Conservation (phyloP, 2,797 vertebrate species). For the Miichthys miiuy region DNA sequence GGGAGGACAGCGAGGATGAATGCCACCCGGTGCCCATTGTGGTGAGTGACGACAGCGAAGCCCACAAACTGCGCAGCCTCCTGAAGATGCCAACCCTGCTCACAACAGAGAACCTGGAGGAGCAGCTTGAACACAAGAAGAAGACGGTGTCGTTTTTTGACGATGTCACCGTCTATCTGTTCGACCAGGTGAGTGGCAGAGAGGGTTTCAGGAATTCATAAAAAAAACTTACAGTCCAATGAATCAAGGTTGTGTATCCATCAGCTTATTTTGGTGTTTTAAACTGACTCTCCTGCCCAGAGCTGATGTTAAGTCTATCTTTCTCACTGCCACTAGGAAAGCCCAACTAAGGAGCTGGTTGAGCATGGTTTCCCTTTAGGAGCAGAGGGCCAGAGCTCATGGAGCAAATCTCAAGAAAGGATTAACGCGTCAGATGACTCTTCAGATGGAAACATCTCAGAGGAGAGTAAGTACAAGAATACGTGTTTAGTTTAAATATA, state of each 20-base stretch:
- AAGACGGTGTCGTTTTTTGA: slow-evolving; percentile 98
- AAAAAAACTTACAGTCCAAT: too few relatives aligned
- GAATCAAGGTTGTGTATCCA: not conserved
- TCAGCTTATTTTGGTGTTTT: not conserved
- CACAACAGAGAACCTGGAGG: slow-evolving; percentile 79
- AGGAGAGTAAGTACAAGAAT: slow-evolving; percentile 86
- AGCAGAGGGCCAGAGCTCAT: slow-evolving; percentile 72
- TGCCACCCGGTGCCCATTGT: slow-evolving; percentile 88
- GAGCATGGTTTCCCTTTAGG: slow-evolving; percentile 85
- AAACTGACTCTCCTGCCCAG: not conserved
- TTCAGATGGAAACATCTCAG: slow-evolving; percentile 84
- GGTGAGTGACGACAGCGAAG: slow-evolving; percentile 91
- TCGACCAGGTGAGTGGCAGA: slow-evolving; percentile 90
- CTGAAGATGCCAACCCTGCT: slow-evolving; percentile 89
- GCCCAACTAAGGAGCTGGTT: slow-evolving; percentile 92
- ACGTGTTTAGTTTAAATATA: not conserved
- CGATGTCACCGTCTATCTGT: slow-evolving; percentile 96
- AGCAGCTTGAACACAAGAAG: slow-evolving; percentile 88
- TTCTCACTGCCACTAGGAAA: slow-evolving; percentile 86
- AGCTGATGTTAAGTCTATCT: not conserved
- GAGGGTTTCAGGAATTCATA: not conserved
- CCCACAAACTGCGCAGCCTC: slow-evolving; percentile 91
- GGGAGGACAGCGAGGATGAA: slow-evolving; percentile 92
- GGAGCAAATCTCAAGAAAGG: slow-evolving; percentile 66
- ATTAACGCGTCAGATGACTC: slow-evolving; percentile 78